Base-by-base conservation (phyloP, 1,140 invertebrate genomes). In the Sitodiplosis mosellana region DNA sequence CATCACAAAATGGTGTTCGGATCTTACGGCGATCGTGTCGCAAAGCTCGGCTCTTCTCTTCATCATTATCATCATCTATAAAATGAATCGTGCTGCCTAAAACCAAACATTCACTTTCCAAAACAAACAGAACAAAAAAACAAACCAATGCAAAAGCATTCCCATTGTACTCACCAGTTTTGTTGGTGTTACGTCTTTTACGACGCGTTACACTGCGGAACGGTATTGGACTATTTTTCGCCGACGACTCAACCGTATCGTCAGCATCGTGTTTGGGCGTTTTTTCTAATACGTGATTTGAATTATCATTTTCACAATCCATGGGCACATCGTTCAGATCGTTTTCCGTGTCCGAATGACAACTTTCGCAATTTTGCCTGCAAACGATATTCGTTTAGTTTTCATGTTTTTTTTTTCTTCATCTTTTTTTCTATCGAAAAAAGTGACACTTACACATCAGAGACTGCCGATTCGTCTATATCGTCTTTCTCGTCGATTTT, bases 91-190 rank as follows among this genome's bases (percentile, higher is more conserved):
- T 49, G 4, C 37, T 56, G 34, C 56, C 59, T 14, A 55, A 53
- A 49, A 61, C 59, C 5, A 58, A 59, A 55, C 59, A 59, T 19
- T 58, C 59, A 19, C 55, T 57, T 40, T 60, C 59, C 2, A 56
- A 56, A 27, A 56, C 59, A 27, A 27, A 27, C 27, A 10, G 10
- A 5, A 27, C n/a, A n/a, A n/a, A n/a, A n/a, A n/a, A n/a, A n/a
- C n/a, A n/a, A n/a, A n/a, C n/a, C n/a, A n/a, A n/a, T n/a, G n/a
- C n/a, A n/a, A n/a, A n/a, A n/a, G n/a, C n/a, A n/a, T n/a, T n/a
- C n/a, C n/a, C n/a, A n/a, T n/a, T 27, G 3, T 27, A 27, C 27
- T 27, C 10, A 27, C 27, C 27, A 10, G 27, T 27, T 27, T 27
- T 27, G 10, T 27, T 27, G 27, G 27, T 27, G 27, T 27, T 8